Conservation (phyloP, 2,888 invertebrate species). For the Parasteatoda lunata region DNA sequence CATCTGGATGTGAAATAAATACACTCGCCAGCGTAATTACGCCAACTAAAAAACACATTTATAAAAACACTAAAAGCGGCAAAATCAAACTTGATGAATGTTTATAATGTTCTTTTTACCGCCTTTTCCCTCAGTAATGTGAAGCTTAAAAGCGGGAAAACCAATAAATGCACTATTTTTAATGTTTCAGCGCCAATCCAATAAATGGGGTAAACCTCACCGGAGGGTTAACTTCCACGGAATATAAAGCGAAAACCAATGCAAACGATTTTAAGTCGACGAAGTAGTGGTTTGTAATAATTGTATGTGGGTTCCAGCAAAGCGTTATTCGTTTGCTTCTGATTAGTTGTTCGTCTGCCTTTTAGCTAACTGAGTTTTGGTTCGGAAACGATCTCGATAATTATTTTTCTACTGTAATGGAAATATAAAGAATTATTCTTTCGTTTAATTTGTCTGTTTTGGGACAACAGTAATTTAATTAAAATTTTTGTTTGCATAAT, state of each 20-base stretch:
- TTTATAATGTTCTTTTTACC: neutral
- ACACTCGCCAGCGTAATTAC: too few species aligned
- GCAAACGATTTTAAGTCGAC: conserved; percentile 12
- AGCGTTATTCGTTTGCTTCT: neutral
- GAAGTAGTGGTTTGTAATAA: neutral
- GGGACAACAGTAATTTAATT: neutral
- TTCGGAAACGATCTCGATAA: neutral
- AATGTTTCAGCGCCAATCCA: neutral
- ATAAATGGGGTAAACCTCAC: neutral
- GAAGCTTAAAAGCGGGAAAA: neutral
- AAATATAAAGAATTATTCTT: neutral
- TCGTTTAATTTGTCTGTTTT: neutral
- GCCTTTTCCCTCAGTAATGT: neutral
- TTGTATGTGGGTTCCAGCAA: neutral
- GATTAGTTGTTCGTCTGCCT: neutral
- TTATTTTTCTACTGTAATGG: neutral
- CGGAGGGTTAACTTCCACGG: neutral
- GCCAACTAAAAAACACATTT: neutral
- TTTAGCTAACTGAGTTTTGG: neutral
- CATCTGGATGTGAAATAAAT: too few species aligned
- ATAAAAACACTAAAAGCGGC: neutral
- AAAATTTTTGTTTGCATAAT: too few species aligned
- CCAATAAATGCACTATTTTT: neutral
- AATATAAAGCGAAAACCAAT: conserved; percentile 16
- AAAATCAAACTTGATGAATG: neutral